These are phyloP conservation scores for Polyommatus iphigenia DNA, from an alignment of 2,888 invertebrate species.

Conservation along the genomic window DNA sequence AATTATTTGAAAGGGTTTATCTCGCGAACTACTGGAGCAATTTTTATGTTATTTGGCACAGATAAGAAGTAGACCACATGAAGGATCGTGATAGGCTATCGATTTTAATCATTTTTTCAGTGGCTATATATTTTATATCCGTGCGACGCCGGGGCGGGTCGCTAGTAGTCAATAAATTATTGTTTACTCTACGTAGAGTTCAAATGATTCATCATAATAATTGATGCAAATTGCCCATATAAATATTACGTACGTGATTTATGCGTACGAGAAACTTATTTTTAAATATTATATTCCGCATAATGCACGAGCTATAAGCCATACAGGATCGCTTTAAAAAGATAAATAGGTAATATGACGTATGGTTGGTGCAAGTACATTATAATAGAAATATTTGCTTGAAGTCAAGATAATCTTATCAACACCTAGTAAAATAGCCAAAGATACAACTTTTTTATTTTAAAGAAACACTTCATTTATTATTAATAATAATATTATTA, in stretches of 20 bases:
- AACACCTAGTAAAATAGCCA: too few species aligned
- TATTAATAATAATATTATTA: too few species aligned
- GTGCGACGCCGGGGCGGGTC: too few species aligned
- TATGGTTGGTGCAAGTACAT: background rate
- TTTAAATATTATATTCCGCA: conserved; percentile 23
- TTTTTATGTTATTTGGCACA: too few species aligned
- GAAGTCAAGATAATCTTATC: background rate
- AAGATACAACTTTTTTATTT: too few species aligned
- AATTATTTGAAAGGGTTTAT: too few species aligned
- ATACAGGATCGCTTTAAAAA: background rate
- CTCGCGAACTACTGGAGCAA: too few species aligned
- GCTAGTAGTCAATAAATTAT: background rate
- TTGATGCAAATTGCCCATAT: conserved; percentile 24
- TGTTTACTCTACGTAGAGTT: conserved; percentile 1
- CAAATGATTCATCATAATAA: conserved; percentile 23
- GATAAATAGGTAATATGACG: background rate
- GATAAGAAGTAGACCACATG: too few species aligned
- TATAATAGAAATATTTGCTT: background rate
- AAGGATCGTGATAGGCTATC: too few species aligned
- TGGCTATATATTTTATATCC: too few species aligned
- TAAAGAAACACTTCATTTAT: too few species aligned
- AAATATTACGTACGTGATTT: background rate
- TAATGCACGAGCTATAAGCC: background rate
- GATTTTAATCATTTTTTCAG: too few species aligned
- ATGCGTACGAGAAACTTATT: background rate